Percentiles rank a stretch among this genome's conserved stretches.
Evolutionary conservation across 2,113 vertebrate species (phyloP).

Genomic region (Mirounga angustirostris): DNA sequence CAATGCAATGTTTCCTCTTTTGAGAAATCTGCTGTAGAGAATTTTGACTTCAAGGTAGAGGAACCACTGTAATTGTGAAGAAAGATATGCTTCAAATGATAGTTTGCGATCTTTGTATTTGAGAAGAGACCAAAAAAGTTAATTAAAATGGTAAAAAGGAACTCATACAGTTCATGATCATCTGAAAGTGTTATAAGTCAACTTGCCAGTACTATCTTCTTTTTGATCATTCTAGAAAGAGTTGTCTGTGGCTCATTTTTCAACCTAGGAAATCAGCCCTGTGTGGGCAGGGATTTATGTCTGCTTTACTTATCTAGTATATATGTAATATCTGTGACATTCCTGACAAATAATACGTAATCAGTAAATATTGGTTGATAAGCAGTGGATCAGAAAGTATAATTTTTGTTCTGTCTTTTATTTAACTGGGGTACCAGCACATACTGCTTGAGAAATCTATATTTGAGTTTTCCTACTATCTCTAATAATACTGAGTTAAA

Average conservation of each 20-base stretch:
- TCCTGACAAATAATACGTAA: background rate
- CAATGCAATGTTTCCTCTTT: background rate
- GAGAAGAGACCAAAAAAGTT: background rate
- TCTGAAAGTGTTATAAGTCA: background rate
- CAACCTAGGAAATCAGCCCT: background rate
- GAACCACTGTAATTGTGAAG: background rate
- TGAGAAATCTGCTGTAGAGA: background rate
- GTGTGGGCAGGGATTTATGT: background rate
- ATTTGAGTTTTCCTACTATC: background rate
- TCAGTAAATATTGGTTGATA: background rate
- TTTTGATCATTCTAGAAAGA: background rate
- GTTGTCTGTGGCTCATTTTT: background rate
- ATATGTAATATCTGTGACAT: background rate
- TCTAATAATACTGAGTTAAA: background rate
- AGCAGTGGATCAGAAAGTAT: background rate
- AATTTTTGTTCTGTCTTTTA: background rate
- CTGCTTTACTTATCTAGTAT: background rate
- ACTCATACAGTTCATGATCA: background rate
- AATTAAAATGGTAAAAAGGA: background rate
- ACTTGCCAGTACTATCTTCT: background rate
- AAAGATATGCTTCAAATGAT: background rate
- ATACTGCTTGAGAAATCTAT: background rate
- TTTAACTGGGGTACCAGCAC: background rate
- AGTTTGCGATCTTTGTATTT: background rate
- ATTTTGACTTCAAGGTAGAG: background rate